phyloP scores from a whole-genome alignment of 2,888 invertebrate genomes.

The Euphydryas editha region DNA sequence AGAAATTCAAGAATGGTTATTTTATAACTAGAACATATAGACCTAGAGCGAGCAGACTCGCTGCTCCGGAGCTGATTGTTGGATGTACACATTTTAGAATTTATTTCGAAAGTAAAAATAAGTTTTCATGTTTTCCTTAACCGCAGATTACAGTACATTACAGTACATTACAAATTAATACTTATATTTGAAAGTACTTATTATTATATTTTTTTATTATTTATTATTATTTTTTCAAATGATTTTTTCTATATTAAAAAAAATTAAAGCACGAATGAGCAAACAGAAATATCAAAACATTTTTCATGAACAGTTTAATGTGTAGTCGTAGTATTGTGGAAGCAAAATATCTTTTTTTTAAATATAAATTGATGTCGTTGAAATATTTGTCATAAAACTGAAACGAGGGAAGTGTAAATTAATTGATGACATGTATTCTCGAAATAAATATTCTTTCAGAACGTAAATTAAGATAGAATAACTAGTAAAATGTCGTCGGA shows the following conservation, averaged over 20 bases:
- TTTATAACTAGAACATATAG: too few relatives aligned
- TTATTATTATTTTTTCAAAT: too few relatives aligned
- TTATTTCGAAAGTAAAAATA: too few relatives aligned
- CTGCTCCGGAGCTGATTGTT: too few relatives aligned
- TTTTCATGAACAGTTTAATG: not conserved
- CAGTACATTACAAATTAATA: too few relatives aligned
- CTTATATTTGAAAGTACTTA: too few relatives aligned
- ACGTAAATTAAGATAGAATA: conserved; percentile 10
- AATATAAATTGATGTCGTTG: conserved; percentile 6
- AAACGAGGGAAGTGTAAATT: conserved; percentile 17
- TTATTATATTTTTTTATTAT: too few relatives aligned
- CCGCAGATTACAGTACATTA: too few relatives aligned
- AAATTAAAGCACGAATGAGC: not conserved
- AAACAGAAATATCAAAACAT: not conserved
- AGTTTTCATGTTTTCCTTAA: too few relatives aligned
- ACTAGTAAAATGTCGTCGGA: conserved; percentile 16
- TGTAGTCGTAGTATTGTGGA: not conserved
- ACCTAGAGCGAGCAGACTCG: too few relatives aligned
- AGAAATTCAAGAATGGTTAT: too few relatives aligned
- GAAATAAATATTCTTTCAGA: conserved; percentile 15
- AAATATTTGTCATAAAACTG: conserved; percentile 2
- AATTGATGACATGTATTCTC: conserved; percentile 16
- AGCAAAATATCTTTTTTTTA: conserved; percentile 1
- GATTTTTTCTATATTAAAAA: not conserved
- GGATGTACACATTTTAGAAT: too few relatives aligned